A percentile compares a stretch with the other conserved stretches of the same genome.
These are phyloP conservation scores for Paratrypauchen microcephalus DNA, from an alignment of 2,797 vertebrate species.

Conservation along the genomic window DNA sequence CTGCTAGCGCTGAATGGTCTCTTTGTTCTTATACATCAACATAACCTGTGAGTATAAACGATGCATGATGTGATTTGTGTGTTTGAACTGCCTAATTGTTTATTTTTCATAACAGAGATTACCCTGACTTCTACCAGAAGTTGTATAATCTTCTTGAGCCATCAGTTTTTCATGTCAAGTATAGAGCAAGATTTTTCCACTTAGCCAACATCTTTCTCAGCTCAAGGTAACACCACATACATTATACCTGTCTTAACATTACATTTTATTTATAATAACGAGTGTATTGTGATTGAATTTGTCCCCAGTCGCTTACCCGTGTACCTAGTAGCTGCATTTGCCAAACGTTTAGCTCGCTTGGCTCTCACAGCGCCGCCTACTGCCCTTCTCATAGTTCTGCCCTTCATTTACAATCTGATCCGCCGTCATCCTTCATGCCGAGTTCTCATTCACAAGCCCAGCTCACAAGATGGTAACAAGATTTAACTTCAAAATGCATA, in stretches of 20 bases:
- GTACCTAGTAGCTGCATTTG: constrained; percentile 92
- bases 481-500: background rate
- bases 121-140: constrained; percentile 95
- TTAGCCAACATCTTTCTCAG: constrained; percentile 89
- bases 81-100: no score
- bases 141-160: constrained; percentile 92
- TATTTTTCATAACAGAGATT: constrained; percentile 79
- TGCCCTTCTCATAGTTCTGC: constrained; percentile 85
- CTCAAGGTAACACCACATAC: constrained; percentile 82
- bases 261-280: background rate
- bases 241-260: background rate
- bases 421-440: constrained; percentile 89
- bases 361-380: constrained; percentile 88
- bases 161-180: constrained; percentile 91
- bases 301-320: constrained; percentile 86
- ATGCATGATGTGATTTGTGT: background rate
- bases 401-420: constrained; percentile 93
- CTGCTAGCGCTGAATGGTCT: constrained; percentile 94
- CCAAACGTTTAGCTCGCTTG: constrained; percentile 88
- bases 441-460: constrained; percentile 86
- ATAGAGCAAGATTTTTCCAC: constrained; percentile 92
- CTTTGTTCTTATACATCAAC: constrained; percentile 92
- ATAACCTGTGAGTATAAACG: constrained; percentile 90
- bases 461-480: constrained; percentile 59
- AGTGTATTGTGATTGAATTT: constrained; percentile 16